Base-by-base conservation (phyloP, 1,140 invertebrate species). In the Stratiolaelaps scimitus region DNA sequence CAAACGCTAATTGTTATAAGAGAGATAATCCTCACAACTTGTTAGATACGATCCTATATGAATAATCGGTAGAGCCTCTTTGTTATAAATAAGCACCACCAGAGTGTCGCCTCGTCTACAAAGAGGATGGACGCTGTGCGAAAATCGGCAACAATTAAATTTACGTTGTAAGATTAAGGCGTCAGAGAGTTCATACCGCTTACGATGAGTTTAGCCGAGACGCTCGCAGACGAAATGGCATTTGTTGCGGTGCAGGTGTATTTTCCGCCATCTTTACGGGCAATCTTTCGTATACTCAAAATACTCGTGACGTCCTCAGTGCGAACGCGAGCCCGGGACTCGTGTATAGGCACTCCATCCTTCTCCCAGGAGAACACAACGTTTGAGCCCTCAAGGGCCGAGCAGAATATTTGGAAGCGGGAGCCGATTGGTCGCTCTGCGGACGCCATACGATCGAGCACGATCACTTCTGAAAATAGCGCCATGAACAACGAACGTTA, bases 321-420 rank as follows among this genome's bases (percentile, higher is more conserved):
- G 1, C 53, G 53, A 23, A 60, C 26, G 15, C 34, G 26, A 15
- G 34, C 53, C 20, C 53, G 53, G 2, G 53, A 34, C 4, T 26
- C 53, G 15, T 60, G 53, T 19, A 60, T 60, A 26, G 53, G 53
- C 15, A 10, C 20, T 26, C 53, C 53, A 10, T 60, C 53, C 26
- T 60, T 60, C 23, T 60, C 53, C 53, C 53, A 60, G 34, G 53
- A 15, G 53, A 60, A 60, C 0, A 17, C 53, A 10, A 60, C 53
- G 26, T 60, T 20, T 17, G 26, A 29, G 26, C 53, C 53, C 53
- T 60, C 26, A 5, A 23, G 20, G 53, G 53, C 53, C 15, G 34
- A 60, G 20, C 53, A 60, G 23, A 60, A 60, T 26, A 60, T 34
- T 34, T 60, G 53, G 53, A 60, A 60, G 17, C 53, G 53, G 20